Percentiles rank a stretch among this genome's conserved stretches.
Evolutionary conservation across 2,113 vertebrate genomes (phyloP).

Genomic region (Dasyornis broadbenti): DNA sequence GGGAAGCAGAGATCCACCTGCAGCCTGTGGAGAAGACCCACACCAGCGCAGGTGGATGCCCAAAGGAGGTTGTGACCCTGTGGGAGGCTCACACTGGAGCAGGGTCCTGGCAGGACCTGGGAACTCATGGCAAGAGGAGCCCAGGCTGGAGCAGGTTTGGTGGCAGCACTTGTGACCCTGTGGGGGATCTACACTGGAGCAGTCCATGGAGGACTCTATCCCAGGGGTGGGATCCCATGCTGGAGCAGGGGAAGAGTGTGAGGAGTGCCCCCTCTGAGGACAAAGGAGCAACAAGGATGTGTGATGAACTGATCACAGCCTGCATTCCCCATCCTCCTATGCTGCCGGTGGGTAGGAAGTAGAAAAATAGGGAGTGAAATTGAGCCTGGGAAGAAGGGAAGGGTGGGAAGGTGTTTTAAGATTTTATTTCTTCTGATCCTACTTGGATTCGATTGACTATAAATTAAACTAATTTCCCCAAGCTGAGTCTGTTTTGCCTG

Average conservation of each 20-base stretch:
- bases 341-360: rapidly evolving
- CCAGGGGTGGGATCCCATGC: rapidly evolving
- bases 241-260: neutral
- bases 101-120: neutral
- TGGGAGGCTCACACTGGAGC: neutral
- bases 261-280: neutral
- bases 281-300: neutral
- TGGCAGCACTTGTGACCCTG: neutral
- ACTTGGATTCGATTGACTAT: neutral
- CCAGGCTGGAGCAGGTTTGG: neutral
- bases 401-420: neutral
- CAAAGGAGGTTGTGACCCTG: neutral
- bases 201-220: neutral
- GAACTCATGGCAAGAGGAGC: neutral
- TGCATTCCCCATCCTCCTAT: neutral
- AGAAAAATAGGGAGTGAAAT: neutral
- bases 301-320: neutral
- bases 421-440: neutral
- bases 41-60: neutral
- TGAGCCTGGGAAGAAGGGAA: neutral
- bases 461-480: neutral
- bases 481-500: rapidly evolving
- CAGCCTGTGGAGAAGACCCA: neutral
- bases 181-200: neutral
- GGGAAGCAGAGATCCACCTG: neutral